phyloP scores from a whole-genome alignment of 2,113 vertebrate species.

The Microtus pennsylvanicus region DNA sequence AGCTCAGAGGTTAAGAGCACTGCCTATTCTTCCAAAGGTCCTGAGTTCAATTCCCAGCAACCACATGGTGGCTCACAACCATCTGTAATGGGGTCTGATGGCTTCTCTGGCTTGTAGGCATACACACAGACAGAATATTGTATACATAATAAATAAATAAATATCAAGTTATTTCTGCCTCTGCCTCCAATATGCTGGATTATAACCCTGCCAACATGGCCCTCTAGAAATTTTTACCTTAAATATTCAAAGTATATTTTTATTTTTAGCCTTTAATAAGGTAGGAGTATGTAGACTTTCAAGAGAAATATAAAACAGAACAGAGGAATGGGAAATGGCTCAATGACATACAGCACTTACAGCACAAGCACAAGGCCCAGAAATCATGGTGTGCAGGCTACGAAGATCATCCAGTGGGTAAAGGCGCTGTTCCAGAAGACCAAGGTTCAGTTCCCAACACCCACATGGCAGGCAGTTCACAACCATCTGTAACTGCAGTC shows the following conservation, averaged over 20 bases:
- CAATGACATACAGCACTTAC: neutral
- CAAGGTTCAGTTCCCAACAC: too few species aligned
- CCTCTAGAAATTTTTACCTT: conserved; percentile 20
- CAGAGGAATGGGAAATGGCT: neutral
- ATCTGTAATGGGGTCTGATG: too few species aligned
- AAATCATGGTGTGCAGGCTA: neutral
- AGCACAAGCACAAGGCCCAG: neutral
- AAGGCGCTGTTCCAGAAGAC: neutral
- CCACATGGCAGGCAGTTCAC: neutral
- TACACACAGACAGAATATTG: too few species aligned
- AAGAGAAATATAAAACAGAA: neutral
- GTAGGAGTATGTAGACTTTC: conserved; percentile 21
- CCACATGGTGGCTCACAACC: too few species aligned
- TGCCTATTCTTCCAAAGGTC: too few species aligned
- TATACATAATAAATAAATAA: neutral
- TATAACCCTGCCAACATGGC: neutral
- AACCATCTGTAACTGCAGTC: neutral
- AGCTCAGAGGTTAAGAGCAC: too few species aligned
- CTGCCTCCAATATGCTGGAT: neutral
- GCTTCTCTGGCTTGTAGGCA: too few species aligned
- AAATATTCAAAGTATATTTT: neutral
- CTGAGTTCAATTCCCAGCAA: too few species aligned
- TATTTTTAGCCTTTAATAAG: neutral
- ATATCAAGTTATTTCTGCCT: neutral
- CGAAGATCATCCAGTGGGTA: neutral